These are phyloP conservation scores for Gibbula magus DNA, from an alignment of 2,888 invertebrate species.

Conservation along the genomic window DNA sequence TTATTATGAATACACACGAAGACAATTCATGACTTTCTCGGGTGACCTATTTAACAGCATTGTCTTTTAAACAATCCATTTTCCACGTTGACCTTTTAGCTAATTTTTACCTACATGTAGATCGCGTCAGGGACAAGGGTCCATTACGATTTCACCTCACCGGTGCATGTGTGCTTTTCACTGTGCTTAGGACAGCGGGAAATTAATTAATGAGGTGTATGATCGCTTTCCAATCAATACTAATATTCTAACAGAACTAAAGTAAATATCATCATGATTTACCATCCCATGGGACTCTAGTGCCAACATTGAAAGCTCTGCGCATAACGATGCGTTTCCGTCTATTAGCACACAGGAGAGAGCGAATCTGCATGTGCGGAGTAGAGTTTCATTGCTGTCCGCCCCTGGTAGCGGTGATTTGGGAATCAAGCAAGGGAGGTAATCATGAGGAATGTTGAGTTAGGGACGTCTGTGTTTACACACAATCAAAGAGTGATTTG, in stretches of 20 bases:
- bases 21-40: too few relatives aligned
- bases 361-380: not conserved
- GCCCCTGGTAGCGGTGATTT: not conserved
- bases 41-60: too few relatives aligned
- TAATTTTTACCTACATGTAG: too few relatives aligned
- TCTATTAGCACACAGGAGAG: too few relatives aligned
- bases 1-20: too few relatives aligned
- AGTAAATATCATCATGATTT: not conserved
- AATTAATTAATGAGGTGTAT: conserved; percentile 12
- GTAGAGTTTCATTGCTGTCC: not conserved
- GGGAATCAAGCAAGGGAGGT: not conserved
- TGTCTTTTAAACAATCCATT: too few relatives aligned
- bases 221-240: conserved; percentile 3
- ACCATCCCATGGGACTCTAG: not conserved
- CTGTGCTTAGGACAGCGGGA: not conserved
- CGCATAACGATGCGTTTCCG: too few relatives aligned
- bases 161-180: not conserved
- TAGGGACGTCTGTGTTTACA: not conserved
- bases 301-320: too few relatives aligned
- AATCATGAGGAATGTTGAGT: not conserved
- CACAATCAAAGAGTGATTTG: not conserved
- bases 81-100: too few relatives aligned
- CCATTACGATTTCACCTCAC: too few relatives aligned
- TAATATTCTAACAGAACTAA: conserved; percentile 12
- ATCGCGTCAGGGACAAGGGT: too few relatives aligned